Conservation (phyloP, 1,140 invertebrate species). For the Steinernema khuongi region DNA sequence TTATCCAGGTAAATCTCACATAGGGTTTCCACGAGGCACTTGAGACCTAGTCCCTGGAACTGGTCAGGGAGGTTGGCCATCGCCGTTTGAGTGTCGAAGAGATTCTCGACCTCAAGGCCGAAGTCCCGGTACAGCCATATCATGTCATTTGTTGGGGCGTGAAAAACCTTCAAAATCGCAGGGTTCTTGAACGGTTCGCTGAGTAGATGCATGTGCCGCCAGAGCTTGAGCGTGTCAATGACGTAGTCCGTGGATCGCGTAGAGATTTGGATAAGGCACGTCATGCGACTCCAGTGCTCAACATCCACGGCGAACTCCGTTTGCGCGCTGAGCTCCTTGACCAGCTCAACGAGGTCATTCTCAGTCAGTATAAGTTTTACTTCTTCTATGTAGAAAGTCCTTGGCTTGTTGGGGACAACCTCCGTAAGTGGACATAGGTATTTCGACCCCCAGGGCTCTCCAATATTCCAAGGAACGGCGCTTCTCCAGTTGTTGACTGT, state of each 20-base stretch:
- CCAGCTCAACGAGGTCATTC: no score
- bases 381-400: no score
- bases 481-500: no score
- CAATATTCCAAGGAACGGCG: no score
- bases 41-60: slow-evolving; percentile 71
- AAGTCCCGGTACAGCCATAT: slow-evolving; percentile 92
- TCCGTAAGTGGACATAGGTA: no score
- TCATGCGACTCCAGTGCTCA: no score
- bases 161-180: slow-evolving; percentile 79
- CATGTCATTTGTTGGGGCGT: slow-evolving; percentile 82
- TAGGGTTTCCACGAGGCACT: slow-evolving; percentile 73
- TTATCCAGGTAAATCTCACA: slow-evolving; percentile 78
- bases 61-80: slow-evolving; percentile 65
- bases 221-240: slow-evolving; percentile 76
- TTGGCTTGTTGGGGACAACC: no score
- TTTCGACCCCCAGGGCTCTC: no score
- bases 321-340: no score
- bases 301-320: no score
- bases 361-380: no score
- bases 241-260: slow-evolving; percentile 79
- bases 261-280: slow-evolving; percentile 90
- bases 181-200: slow-evolving; percentile 89
- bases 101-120: slow-evolving; percentile 85
- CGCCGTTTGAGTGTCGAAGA: slow-evolving; percentile 92
- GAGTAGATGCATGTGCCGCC: slow-evolving; percentile 74